phyloP scores from a whole-genome alignment of 2,113 vertebrate genomes.

The Sinocyclocheilus anophthalmus region DNA sequence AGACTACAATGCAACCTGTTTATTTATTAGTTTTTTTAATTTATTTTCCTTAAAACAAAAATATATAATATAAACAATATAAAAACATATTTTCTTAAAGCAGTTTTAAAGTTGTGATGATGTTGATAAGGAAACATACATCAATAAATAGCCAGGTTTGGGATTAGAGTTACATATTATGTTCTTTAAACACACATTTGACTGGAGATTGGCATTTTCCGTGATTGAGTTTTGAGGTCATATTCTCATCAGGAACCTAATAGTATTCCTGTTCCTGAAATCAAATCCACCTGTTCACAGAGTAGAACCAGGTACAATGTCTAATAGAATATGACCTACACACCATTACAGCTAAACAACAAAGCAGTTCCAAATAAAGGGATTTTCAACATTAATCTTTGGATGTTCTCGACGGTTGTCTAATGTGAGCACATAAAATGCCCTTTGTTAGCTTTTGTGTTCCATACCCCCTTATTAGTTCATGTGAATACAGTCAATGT shows the following conservation, averaged over 20 bases:
- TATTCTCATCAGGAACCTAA: not conserved
- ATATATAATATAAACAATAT: too few species aligned
- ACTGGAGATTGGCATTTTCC: not conserved
- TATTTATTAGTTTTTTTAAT: too few species aligned
- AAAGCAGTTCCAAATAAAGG: not conserved
- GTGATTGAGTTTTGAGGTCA: not conserved
- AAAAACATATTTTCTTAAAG: not conserved
- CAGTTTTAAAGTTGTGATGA: not conserved
- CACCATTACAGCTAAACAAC: not conserved
- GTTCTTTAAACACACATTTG: not conserved
- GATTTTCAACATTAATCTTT: not conserved
- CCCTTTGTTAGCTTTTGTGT: conserved; percentile 26
- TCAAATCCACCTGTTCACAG: not conserved
- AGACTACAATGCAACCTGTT: not conserved
- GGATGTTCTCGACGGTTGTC: not conserved
- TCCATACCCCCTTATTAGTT: not conserved
- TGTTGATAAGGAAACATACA: not conserved
- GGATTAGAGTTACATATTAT: not conserved
- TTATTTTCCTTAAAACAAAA: too few species aligned
- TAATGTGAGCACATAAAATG: not conserved
- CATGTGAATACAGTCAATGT: conserved; percentile 32
- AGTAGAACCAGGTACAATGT: not conserved
- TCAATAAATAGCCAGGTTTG: not conserved
- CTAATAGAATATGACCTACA: not conserved
- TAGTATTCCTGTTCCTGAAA: conserved; percentile 27